Conservation (phyloP, 2,113 vertebrate genomes). For the Hypocryptadius cinnamomeus region DNA sequence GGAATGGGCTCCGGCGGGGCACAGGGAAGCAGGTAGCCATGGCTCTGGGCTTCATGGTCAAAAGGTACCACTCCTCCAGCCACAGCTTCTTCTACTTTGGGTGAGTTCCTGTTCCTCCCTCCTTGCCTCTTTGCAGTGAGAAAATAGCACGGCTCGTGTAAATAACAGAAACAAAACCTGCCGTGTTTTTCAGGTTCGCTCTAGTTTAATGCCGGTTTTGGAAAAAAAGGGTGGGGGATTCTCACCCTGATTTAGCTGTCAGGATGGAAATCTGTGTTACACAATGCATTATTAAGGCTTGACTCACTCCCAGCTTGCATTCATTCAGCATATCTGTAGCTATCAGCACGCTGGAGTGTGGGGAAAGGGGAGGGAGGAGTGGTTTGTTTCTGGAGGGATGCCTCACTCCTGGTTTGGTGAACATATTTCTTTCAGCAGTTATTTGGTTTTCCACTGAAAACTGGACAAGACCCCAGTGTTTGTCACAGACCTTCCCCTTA, state of each 20-base stretch:
- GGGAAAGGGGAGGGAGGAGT: not conserved
- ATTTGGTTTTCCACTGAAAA: not conserved
- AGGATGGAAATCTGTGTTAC: not conserved
- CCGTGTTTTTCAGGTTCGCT: fast-evolving
- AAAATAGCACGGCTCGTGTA: not conserved
- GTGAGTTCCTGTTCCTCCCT: slow-evolving; percentile 21
- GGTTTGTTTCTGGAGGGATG: not conserved
- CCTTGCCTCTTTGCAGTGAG: not conserved
- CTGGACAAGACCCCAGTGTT: not conserved
- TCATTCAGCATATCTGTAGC: not conserved
- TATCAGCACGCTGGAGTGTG: not conserved
- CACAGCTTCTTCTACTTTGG: slow-evolving; percentile 62
- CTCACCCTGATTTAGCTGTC: not conserved
- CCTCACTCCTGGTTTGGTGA: not conserved
- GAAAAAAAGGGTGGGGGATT: not conserved
- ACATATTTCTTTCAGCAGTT: not conserved
- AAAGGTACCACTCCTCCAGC: slow-evolving; percentile 35
- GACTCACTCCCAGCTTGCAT: not conserved
- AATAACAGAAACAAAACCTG: not conserved
- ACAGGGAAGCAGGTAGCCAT: not conserved
- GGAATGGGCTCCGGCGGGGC: not conserved
- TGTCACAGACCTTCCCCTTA: not conserved
- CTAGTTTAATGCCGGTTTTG: not conserved
- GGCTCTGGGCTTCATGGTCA: slow-evolving; percentile 67
- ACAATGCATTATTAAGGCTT: not conserved